Conservation (phyloP, 2,113 vertebrate species). For the Pseudorasbora parva region DNA sequence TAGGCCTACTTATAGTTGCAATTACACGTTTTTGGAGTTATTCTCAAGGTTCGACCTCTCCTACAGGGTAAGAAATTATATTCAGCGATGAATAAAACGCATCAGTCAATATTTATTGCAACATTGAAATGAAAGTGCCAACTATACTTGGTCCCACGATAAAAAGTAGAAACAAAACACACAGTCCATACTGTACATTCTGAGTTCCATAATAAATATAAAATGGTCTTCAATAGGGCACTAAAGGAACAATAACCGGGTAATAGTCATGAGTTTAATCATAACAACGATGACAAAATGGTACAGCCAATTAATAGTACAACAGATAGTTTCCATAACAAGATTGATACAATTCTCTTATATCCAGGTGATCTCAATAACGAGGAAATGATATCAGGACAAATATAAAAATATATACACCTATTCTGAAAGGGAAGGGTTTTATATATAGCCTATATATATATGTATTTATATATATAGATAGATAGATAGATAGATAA, state of each 20-base stretch:
- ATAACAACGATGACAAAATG: conserved; percentile 53
- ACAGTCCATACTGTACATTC: conserved; percentile 79
- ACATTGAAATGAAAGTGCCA: conserved; percentile 73
- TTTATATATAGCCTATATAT: conserved; percentile 24
- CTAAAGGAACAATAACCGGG: conserved; percentile 56
- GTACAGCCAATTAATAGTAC: conserved; percentile 38
- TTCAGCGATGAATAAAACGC: conserved; percentile 29
- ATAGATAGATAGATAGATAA: conserved; percentile 50
- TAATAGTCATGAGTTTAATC: conserved; percentile 47
- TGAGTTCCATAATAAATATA: conserved; percentile 77
- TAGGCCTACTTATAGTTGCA: conserved; percentile 52
- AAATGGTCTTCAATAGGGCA: conserved; percentile 67
- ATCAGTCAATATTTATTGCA: conserved; percentile 65
- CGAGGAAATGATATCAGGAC: conserved; percentile 62
- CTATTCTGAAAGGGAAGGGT: conserved; percentile 56
- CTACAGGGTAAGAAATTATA: conserved; percentile 52
- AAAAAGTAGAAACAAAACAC: conserved; percentile 69
- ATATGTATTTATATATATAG: conserved; percentile 54
- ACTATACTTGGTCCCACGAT: conserved; percentile 75
- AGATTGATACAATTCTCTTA: conserved; percentile 44
- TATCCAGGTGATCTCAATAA: conserved; percentile 66
- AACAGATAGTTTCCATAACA: conserved; percentile 44
- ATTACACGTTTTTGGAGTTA: conserved; percentile 50
- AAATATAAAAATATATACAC: conserved; percentile 77
- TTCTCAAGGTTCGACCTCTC: conserved; percentile 45